phyloP scores from a whole-genome alignment of 2,113 vertebrate species.

The Microcebus murinus region DNA sequence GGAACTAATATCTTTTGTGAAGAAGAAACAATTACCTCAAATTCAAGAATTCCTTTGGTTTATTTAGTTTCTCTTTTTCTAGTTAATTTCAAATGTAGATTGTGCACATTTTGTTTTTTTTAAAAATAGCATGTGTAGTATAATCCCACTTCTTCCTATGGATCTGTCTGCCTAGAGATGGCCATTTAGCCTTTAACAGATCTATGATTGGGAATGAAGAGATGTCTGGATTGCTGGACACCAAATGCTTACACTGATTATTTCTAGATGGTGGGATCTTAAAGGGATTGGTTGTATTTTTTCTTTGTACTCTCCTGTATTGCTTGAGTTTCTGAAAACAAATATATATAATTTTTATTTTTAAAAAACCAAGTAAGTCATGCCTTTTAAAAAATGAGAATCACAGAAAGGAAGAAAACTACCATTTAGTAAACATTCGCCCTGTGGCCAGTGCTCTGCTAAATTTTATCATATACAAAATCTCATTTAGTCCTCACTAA shows the following conservation, averaged over 20 bases:
- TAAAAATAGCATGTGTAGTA: neutral
- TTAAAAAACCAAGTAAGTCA: neutral
- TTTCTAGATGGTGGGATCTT: neutral
- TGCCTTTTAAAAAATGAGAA: neutral
- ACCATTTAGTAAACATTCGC: neutral
- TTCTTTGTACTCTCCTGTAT: neutral
- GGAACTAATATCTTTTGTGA: neutral
- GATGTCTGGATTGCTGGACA: neutral
- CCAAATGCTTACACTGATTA: neutral
- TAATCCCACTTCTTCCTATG: neutral
- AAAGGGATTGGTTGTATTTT: neutral
- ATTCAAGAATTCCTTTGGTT: neutral
- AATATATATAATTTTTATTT: neutral
- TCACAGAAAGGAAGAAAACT: neutral
- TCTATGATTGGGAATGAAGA: neutral
- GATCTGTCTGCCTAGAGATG: neutral
- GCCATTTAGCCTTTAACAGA: accelerated
- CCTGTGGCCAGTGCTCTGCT: neutral
- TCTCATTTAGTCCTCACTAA: neutral
- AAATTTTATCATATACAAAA: neutral
- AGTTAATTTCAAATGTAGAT: neutral
- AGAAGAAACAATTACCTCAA: neutral
- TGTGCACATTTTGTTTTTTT: neutral
- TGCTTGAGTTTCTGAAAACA: conserved; percentile 46
- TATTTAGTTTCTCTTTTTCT: neutral